Base-by-base conservation (phyloP, 2,888 invertebrate species). In the Agriopis leucophaearia region DNA sequence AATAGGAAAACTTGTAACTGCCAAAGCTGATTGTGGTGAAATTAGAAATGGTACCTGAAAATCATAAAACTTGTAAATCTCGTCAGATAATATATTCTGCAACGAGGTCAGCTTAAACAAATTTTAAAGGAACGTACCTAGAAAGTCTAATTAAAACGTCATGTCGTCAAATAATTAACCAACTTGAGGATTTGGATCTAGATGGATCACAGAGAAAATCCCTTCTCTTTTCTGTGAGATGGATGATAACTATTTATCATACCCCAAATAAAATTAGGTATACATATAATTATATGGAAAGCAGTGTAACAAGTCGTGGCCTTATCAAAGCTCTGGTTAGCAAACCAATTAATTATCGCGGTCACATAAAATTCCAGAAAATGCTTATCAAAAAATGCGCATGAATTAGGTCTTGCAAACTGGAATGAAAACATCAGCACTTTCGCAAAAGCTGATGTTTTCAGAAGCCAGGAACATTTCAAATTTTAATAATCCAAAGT, bases 31-130 rank as follows among this genome's bases (percentile, higher is more conserved):
- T 71, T 62, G 64, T 70, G 65, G 56, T 60, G 52, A 69, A 75
- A 74, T 70, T 68, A 71, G 18, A 16, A 36, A 57, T 58, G 35
- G 35, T 48, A 27, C 38, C 47, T 47, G 15, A 2, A 59, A 62
- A 71, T 67, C 42, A 27, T 45, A 40, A 65, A 52, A 51, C 57
- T 45, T 61, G 51, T 71, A 73, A 74, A 72, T 70, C 60, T 70
- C 72, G 70, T 62, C 66, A 59, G 61, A 50, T 63, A 74, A 76
- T 75, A 74, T 73, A 75, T 75, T 79, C 82, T 75, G 78, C 82
- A 83, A 83, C 59, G 42, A 48, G 69, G 54, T 42, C 47, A 60
- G 54, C 54, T 16, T 45, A 57, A 61, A 45, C 40, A 16, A 38
- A 62, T 56, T 64, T 57, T 36, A 44, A 51, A 57, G 47, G 15